Evolutionary conservation across 2,797 vertebrate genomes (phyloP).

Genomic region (Vultur gryphus): DNA sequence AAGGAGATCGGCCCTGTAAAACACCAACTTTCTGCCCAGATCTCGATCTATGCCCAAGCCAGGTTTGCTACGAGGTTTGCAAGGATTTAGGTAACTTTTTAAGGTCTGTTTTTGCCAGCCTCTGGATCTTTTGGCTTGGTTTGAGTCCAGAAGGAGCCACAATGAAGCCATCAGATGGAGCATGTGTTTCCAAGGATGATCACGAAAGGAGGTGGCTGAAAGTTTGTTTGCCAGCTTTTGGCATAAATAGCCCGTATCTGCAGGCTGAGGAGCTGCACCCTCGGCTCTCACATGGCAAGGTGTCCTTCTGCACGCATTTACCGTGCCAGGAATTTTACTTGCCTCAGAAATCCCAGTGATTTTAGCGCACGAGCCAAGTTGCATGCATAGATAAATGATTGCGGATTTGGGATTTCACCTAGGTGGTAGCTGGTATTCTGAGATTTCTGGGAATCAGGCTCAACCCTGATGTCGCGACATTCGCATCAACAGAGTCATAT

Average conservation of each 20-base stretch:
- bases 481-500: neutral
- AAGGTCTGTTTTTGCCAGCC: neutral
- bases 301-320: neutral
- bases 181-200: neutral
- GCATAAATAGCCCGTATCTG: neutral
- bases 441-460: neutral
- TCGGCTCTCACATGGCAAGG: rapidly evolving
- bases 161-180: neutral
- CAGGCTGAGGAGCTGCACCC: neutral
- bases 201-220: neutral
- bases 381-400: neutral
- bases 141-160: neutral
- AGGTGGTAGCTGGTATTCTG: too few relatives aligned
- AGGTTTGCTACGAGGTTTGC: neutral
- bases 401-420: neutral
- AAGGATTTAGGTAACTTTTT: neutral
- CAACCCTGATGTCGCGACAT: neutral
- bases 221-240: neutral
- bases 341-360: neutral
- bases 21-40: neutral
- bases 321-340: neutral
- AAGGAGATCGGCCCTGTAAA: neutral
- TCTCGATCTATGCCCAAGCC: neutral
- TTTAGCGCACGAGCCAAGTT: neutral
- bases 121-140: neutral